Conservation (phyloP, 2,113 vertebrate genomes). For the Holacanthus passer region DNA sequence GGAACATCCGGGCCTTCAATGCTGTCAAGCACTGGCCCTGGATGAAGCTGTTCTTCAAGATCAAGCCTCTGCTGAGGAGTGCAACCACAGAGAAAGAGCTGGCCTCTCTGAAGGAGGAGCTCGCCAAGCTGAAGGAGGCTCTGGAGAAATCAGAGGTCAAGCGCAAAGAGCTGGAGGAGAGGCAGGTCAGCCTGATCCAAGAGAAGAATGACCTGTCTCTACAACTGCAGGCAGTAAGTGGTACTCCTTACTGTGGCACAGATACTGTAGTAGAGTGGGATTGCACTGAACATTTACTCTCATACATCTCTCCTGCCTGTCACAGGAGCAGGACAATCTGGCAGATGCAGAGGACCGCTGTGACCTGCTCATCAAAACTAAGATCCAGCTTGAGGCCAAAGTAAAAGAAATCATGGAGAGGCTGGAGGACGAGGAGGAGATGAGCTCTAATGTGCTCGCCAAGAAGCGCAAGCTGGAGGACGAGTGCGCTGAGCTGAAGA, state of each 20-base stretch:
- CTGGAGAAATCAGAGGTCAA: slow-evolving; percentile 92
- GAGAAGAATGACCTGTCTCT: slow-evolving; percentile 95
- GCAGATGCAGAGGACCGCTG: slow-evolving; percentile 94
- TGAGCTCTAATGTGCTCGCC: slow-evolving; percentile 87
- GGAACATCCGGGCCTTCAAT: slow-evolving; percentile 95
- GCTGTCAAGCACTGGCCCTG: slow-evolving; percentile 96
- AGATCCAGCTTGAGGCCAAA: slow-evolving; percentile 94
- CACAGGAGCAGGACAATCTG: slow-evolving; percentile 95
- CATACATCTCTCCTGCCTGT: background rate
- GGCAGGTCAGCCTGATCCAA: slow-evolving; percentile 91
- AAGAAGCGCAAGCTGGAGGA: slow-evolving; percentile 94
- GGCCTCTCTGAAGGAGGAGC: slow-evolving; percentile 88
- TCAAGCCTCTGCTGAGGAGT: slow-evolving; percentile 93
- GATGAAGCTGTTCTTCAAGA: slow-evolving; percentile 98
- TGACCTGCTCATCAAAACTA: slow-evolving; percentile 94
- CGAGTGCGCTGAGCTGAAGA: slow-evolving; percentile 93
- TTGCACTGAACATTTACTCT: background rate
- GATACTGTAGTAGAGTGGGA: background rate
- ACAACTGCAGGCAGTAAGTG: slow-evolving; percentile 93
- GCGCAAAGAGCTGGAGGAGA: slow-evolving; percentile 94
- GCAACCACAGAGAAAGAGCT: slow-evolving; percentile 94
- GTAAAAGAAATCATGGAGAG: slow-evolving; percentile 91
- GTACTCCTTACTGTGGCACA: background rate
- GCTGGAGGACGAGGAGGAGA: slow-evolving; percentile 94
- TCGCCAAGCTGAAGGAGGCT: slow-evolving; percentile 90